phyloP scores from a whole-genome alignment of 1,140 invertebrate species.

The Charaxes varanes region DNA sequence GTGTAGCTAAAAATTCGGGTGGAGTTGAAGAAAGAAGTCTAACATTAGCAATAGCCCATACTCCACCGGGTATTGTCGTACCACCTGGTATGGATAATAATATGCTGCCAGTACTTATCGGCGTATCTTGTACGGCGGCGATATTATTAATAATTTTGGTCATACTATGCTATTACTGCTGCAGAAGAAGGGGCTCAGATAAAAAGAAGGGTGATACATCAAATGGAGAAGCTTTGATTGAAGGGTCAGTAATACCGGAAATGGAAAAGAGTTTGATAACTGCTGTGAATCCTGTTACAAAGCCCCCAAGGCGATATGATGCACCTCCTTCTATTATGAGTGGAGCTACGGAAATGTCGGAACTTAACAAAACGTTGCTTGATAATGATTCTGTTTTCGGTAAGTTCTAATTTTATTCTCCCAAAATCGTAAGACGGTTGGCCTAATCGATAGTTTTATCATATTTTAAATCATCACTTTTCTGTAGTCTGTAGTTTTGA shows the following conservation, averaged over 20 bases:
- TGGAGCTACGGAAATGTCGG: conserved; percentile 84
- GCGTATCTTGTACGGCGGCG: conserved; percentile 71
- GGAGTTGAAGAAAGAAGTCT: conserved; percentile 86
- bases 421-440: neutral
- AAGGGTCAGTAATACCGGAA: conserved; percentile 77
- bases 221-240: conserved; percentile 77
- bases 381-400: conserved; percentile 82
- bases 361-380: conserved; percentile 84
- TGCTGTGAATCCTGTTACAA: conserved; percentile 87
- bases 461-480: no score
- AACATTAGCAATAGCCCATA: conserved; percentile 76
- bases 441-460: no score
- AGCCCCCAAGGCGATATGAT: conserved; percentile 83
- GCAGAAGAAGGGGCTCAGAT: conserved; percentile 72
- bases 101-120: conserved; percentile 72
- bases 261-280: conserved; percentile 88
- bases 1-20: conserved; percentile 88
- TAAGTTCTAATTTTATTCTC: conserved; percentile 71
- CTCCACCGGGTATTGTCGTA: conserved; percentile 55
- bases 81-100: conserved; percentile 62
- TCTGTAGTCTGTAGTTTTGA: no score
- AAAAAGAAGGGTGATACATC: conserved; percentile 75
- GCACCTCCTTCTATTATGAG: conserved; percentile 80
- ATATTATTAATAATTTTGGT: conserved; percentile 78
- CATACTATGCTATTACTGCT: conserved; percentile 80